Evolutionary conservation across 1,140 invertebrate species (phyloP).

Genomic region (Planococcus citri): DNA sequence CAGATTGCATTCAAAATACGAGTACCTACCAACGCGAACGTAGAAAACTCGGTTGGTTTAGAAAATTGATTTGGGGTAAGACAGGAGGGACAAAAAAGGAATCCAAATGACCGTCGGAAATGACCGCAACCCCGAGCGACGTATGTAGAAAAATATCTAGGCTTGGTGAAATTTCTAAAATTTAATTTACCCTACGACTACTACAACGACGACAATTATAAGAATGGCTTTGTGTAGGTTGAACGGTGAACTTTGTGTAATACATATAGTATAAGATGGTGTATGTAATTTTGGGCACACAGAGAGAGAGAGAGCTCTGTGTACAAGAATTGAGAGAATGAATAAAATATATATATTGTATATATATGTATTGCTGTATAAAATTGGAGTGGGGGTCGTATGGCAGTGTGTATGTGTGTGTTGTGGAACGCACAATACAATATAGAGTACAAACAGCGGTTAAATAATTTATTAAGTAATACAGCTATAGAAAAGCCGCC

Average conservation of each 20-base stretch:
- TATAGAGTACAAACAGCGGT: not conserved
- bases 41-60: too few relatives aligned
- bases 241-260: too few relatives aligned
- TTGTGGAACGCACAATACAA: not conserved
- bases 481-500: constrained; percentile 1
- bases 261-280: too few relatives aligned
- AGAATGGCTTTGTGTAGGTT: not conserved
- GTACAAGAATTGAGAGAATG: not conserved
- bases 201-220: not conserved
- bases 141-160: not conserved
- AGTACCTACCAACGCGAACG: too few relatives aligned
- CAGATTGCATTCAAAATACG: too few relatives aligned
- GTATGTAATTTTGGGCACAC: too few relatives aligned
- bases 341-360: too few relatives aligned
- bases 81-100: not conserved
- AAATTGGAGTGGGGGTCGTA: too few relatives aligned
- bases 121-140: not conserved
- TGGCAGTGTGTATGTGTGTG: not conserved
- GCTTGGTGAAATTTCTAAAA: not conserved
- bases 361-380: too few relatives aligned
- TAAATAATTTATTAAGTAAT: not conserved
- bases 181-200: not conserved
- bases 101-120: not conserved
- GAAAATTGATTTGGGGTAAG: not conserved
- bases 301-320: not conserved